Evolutionary conservation across 1,140 invertebrate species (phyloP), one percentile per base, ranked within the genome.

Genomic region (Drosophila ogumai): DNA sequence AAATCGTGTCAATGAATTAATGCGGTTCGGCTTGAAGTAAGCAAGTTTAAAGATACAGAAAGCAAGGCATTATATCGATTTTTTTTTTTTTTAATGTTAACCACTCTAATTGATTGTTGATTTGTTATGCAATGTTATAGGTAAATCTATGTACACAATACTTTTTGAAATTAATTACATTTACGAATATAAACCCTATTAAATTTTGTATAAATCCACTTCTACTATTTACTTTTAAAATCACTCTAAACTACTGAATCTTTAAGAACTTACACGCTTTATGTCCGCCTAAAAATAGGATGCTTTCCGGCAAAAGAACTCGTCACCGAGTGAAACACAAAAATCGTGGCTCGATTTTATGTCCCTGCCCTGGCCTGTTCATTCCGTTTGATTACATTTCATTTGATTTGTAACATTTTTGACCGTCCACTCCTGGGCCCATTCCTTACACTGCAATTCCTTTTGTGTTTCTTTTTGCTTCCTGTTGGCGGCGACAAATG

Each of bases 401-500:
- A 75, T 75, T 69, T 69, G 49, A 77, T 77, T 76, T 59, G 38
- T 60, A 73, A 74, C 60, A 54, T 55, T 66, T 66, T 79, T 58
- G 71, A 61, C 71, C 65, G 36, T 66, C 38, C 47, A 3, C 3
- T 31, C 12, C 34, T 56, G 17, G 22, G 12, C 38, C 34, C 38
- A 38, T 65, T 59, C 68, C 63, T 55, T 69, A 44, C 58, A 64
- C 44, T 60, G 50, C 46, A 75, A 38, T 81, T 67, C 28, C 32
- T 67, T 52, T 63, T 36, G 38, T 54, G 47, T 12, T 63, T 43
- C 59, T 31, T 36, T 57, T 52, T 71, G 25, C 57, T 60, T 75
- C 56, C 67, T 49, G 75, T 56, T 49, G 68, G 57, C 49, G 55
- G 46, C 76, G 55, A 67, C 71, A 87, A 80, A 84, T 87, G 80